A percentile compares a stretch with the other conserved stretches of the same genome.
These are phyloP conservation scores for Gallinago paraguaiae DNA, from an alignment of 2,113 vertebrate genomes.

Conservation along the genomic window DNA sequence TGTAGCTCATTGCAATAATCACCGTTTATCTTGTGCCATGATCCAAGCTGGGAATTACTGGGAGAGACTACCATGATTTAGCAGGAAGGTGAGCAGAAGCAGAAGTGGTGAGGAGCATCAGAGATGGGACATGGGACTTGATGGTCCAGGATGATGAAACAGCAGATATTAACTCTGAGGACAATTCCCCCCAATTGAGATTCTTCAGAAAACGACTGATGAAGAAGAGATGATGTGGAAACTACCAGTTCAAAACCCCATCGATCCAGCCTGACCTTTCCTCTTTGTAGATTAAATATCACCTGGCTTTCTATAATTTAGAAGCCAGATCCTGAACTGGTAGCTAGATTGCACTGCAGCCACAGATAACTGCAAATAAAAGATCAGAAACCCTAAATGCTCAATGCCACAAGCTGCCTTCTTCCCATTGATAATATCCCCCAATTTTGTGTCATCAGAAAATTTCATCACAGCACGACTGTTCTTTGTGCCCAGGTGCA, in stretches of 20 bases:
- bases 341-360: neutral
- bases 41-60: neutral
- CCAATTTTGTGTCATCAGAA: neutral
- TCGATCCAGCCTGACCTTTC: neutral
- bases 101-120: neutral
- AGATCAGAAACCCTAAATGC: neutral
- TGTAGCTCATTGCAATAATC: neutral
- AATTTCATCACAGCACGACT: neutral
- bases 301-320: neutral
- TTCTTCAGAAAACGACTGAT: neutral
- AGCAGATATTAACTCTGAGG: neutral
- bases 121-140: neutral
- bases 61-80: fast-evolving
- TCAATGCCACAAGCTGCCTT: neutral
- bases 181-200: neutral
- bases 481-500: neutral
- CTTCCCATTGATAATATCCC: neutral
- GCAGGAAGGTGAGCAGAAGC: neutral
- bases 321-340: neutral
- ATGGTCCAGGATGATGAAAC: no score
- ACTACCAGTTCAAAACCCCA: neutral
- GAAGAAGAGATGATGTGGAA: neutral
- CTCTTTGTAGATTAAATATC: neutral
- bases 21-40: no score
- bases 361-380: neutral